phyloP scores from a whole-genome alignment of 1,140 invertebrate genomes.

The Atta colombica region DNA sequence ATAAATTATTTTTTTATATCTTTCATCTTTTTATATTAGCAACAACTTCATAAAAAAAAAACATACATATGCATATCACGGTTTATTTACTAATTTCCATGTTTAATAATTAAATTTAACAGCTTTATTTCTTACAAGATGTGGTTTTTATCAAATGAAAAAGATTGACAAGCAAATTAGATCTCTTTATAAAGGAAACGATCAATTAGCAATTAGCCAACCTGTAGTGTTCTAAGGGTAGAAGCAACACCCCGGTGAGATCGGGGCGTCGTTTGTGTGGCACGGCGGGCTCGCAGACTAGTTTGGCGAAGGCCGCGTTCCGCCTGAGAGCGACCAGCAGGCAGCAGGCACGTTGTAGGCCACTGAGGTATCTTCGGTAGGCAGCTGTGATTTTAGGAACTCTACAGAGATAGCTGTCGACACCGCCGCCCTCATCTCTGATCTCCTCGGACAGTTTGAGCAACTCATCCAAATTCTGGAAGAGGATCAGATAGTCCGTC shows the following conservation, averaged over 20 bases:
- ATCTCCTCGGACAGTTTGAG: slow-evolving; percentile 93
- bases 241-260: slow-evolving; percentile 92
- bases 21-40: not conserved
- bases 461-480: slow-evolving; percentile 94
- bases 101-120: not conserved
- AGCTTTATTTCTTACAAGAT: not conserved
- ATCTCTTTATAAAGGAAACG: not conserved
- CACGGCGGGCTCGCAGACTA: slow-evolving; percentile 92
- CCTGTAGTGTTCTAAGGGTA: slow-evolving; percentile 92
- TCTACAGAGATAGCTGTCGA: slow-evolving; percentile 92
- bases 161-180: not conserved
- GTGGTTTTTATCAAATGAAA: not conserved
- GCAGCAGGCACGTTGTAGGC: slow-evolving; percentile 93
- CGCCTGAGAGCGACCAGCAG: slow-evolving; percentile 89
- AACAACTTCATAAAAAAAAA: not conserved
- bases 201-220: slow-evolving; percentile 79
- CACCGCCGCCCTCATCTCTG: slow-evolving; percentile 90
- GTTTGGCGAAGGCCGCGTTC: slow-evolving; percentile 89
- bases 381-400: slow-evolving; percentile 90
- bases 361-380: slow-evolving; percentile 93
- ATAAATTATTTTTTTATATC: slow-evolving; percentile 8
- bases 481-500: slow-evolving; percentile 91
- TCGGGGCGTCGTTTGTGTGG: slow-evolving; percentile 92
- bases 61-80: not conserved
- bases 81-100: not conserved